Evolutionary conservation across 2,888 invertebrate genomes (phyloP).

Genomic region (Dolomedes plantarius): DNA sequence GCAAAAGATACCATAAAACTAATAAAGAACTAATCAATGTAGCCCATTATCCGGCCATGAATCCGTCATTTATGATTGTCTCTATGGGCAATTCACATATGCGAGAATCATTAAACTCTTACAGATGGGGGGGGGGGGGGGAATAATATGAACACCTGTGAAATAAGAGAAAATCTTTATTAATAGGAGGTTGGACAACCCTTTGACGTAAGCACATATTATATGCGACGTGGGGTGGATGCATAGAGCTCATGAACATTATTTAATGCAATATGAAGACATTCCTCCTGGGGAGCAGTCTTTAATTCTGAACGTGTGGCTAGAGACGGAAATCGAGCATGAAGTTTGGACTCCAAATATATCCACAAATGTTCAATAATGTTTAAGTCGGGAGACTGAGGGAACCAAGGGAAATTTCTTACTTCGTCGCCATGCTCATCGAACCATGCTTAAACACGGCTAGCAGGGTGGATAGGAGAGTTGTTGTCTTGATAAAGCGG

Average conservation of each 20-base stretch:
- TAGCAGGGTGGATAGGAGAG: too few relatives aligned
- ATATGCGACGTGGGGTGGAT: slow-evolving; percentile 38
- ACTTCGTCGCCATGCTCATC: neutral
- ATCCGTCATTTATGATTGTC: too few relatives aligned
- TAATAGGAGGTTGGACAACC: slow-evolving; percentile 9
- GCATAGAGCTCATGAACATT: slow-evolving; percentile 40
- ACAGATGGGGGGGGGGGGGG: too few relatives aligned
- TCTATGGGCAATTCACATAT: too few relatives aligned
- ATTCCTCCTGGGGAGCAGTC: slow-evolving; percentile 23
- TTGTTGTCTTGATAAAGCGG: too few relatives aligned
- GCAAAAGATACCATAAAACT: too few relatives aligned
- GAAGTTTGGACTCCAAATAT: slow-evolving; percentile 19
- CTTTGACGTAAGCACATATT: slow-evolving; percentile 33
- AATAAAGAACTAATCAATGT: too few relatives aligned
- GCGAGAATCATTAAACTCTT: too few relatives aligned
- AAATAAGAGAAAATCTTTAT: neutral
- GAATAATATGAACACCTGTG: slow-evolving; percentile 7
- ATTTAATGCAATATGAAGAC: slow-evolving; percentile 38
- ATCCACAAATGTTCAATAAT: slow-evolving; percentile 14
- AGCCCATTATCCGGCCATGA: too few relatives aligned
- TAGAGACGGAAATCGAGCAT: slow-evolving; percentile 10
- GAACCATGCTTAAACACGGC: neutral
- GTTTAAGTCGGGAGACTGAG: neutral
- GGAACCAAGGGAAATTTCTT: neutral
- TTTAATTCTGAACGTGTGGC: neutral